Base-by-base conservation (phyloP, 2,888 invertebrate species). In the Brachypalpus laphriformis region DNA sequence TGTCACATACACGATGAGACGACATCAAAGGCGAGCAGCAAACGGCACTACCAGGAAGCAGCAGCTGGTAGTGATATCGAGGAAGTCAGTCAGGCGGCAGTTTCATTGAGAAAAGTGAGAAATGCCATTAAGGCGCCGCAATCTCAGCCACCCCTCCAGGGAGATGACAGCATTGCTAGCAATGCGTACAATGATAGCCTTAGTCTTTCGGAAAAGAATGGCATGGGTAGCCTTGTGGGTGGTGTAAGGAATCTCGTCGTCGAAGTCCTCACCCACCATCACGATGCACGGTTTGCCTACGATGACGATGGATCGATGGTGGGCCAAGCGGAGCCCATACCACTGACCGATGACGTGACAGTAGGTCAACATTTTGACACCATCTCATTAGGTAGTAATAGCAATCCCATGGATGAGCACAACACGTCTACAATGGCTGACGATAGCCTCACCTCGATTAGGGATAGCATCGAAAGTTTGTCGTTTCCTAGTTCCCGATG, bases 401-500 rank as follows among this genome's bases (percentile, higher is more conserved):
- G 89, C 81, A 90, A 88, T 74, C 88, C 87, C 22, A 59, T 80
- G 11, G 83, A 77, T 11, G 87, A 87, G 20, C 88, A 88, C 22
- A 90, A 91, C 68, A 89, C 91, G 72, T 91, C 91, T 49, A 92
- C 92, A 5, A 83, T 91, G 89, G 91, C 91, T 25, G 92, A 91
- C 34, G 92, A 89, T 54, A 92, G 91, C 40, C 88, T 91, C 14
- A 91, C 91, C 22, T 92, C 92, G 37, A 82, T 91, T 63, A 89
- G 89, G 18, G 91, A 88, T 72, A 91, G 91, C 87, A 89, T 91
- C 49, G 92, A 92, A 76, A 92, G 92, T 70, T 88, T 92, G 11
- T 91, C 92, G 47, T 91, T 91, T 87, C 90, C 89, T 76, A 92
- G 91, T 47, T 92, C 91, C n/a, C 89, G 90, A 20, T 91, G 90